Percentiles rank a stretch among this genome's conserved stretches.
These are phyloP conservation scores for Sterna hirundo DNA, from an alignment of 2,113 vertebrate genomes.

Conservation along the genomic window DNA sequence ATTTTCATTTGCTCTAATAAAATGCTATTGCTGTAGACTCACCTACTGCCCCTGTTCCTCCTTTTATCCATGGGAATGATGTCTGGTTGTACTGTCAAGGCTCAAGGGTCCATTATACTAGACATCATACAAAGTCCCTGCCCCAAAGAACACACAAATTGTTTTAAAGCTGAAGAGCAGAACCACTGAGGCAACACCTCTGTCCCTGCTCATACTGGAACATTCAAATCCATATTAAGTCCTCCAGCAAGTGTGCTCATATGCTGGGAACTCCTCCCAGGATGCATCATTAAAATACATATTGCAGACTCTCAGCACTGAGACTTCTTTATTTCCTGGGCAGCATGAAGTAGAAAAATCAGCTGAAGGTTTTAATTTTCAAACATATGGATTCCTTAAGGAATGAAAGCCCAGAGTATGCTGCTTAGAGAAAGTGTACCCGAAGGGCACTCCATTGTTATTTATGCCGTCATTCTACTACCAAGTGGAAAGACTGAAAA, in stretches of 20 bases:
- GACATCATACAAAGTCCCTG: neutral
- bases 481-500: neutral
- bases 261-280: neutral
- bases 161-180: neutral
- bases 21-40: neutral
- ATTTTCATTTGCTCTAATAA: neutral
- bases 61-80: neutral
- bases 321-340: neutral
- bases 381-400: neutral
- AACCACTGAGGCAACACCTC: neutral
- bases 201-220: neutral
- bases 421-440: neutral
- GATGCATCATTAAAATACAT: neutral
- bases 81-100: neutral
- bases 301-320: neutral
- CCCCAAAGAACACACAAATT: neutral
- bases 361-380: neutral
- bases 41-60: neutral
- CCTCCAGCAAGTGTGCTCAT: neutral
- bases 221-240: neutral
- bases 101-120: neutral
- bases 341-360: neutral
- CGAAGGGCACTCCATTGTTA: neutral
- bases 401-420: neutral
- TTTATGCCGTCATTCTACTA: neutral